Evolutionary conservation across 2,888 invertebrate species (phyloP).

Genomic region (Yponomeuta sedellus): DNA sequence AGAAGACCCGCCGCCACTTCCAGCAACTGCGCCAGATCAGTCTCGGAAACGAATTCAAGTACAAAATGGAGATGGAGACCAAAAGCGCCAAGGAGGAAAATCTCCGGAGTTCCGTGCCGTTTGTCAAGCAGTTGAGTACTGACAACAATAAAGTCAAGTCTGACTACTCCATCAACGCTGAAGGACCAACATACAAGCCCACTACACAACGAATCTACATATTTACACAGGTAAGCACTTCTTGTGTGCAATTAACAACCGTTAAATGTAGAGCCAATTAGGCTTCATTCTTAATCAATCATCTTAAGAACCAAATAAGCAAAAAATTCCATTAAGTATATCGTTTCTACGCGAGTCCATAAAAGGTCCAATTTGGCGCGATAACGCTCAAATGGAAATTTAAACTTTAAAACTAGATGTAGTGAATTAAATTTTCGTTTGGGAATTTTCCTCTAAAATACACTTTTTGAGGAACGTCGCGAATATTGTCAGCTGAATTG

Average conservation of each 20-base stretch:
- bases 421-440: neutral
- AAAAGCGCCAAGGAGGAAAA: conserved; percentile 77
- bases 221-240: conserved; percentile 59
- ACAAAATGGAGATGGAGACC: conserved; percentile 80
- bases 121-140: conserved; percentile 76
- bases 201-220: conserved; percentile 73
- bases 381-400: conserved; percentile 8
- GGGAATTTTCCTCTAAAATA: neutral
- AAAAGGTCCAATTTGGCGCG: conserved; percentile 5
- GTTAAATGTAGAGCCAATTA: neutral
- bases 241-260: neutral
- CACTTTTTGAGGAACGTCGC: neutral
- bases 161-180: conserved; percentile 61
- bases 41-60: conserved; percentile 78
- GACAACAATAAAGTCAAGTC: conserved; percentile 76
- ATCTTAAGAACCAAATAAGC: neutral
- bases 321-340: conserved; percentile 9
- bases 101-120: conserved; percentile 77
- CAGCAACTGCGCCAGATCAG: conserved; percentile 79
- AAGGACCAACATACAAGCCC: conserved; percentile 61
- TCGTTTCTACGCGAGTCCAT: no score
- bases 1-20: conserved; percentile 76
- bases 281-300: neutral
- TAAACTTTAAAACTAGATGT: neutral
- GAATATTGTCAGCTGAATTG: no score